Evolutionary conservation across 2,797 vertebrate genomes (phyloP).

Genomic region (Adelosebastes latens): DNA sequence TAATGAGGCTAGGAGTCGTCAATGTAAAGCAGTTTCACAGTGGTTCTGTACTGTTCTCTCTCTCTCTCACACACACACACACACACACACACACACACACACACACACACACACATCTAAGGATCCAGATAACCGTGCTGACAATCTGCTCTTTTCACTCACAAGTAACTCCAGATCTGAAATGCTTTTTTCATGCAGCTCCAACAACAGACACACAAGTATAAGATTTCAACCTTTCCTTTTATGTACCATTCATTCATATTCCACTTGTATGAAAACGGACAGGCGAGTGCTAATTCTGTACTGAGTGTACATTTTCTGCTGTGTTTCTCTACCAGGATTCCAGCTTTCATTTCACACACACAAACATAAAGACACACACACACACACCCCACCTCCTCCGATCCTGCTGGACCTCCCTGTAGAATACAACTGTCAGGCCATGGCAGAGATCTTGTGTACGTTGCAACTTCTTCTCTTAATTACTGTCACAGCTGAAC

Average conservation of each 20-base stretch:
- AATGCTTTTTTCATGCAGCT: slow-evolving; percentile 15
- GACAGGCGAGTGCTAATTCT: slow-evolving; percentile 27
- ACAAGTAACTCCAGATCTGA: slow-evolving; percentile 10
- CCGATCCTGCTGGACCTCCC: slow-evolving; percentile 53
- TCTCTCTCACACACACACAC: neutral
- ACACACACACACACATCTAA: slow-evolving; percentile 13
- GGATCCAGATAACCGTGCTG: slow-evolving; percentile 22
- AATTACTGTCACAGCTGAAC: slow-evolving; percentile 62
- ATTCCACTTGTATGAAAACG: neutral
- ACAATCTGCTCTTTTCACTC: slow-evolving; percentile 14
- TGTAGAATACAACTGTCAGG: slow-evolving; percentile 65
- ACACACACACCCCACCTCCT: neutral
- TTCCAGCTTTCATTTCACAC: slow-evolving; percentile 22
- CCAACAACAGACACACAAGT: slow-evolving; percentile 6
- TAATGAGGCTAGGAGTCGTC: slow-evolving; percentile 77
- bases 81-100: neutral
- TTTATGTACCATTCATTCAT: slow-evolving; percentile 35
- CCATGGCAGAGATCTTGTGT: slow-evolving; percentile 55
- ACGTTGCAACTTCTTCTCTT: slow-evolving; percentile 70
- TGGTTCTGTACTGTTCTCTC: neutral
- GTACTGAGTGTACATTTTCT: slow-evolving; percentile 20
- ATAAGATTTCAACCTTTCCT: slow-evolving; percentile 21
- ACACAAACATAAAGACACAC: slow-evolving; percentile 9
- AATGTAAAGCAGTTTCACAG: slow-evolving; percentile 52
- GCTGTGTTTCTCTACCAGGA: slow-evolving; percentile 1